These are phyloP conservation scores for Phocoena phocoena DNA, from an alignment of 2,113 vertebrate genomes.

Conservation along the genomic window DNA sequence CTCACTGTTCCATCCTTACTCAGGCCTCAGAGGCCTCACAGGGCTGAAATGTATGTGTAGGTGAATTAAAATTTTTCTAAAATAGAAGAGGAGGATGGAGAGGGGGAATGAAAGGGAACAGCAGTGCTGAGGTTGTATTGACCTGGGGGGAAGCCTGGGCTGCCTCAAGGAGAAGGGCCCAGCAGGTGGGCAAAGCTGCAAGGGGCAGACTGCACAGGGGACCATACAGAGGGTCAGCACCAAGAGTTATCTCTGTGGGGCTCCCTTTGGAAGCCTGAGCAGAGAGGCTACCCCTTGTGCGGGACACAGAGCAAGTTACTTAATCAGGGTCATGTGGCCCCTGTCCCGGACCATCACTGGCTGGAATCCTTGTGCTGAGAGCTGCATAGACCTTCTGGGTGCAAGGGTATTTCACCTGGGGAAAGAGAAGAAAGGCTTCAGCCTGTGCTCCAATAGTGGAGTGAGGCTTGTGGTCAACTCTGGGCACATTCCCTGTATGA, in stretches of 20 bases:
- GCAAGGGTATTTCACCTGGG: background rate
- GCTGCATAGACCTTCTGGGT: background rate
- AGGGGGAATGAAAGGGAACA: background rate
- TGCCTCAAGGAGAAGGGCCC: background rate
- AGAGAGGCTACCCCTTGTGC: background rate
- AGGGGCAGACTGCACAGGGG: background rate
- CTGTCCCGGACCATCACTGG: fast-evolving
- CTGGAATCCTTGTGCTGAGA: background rate
- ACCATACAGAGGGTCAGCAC: background rate
- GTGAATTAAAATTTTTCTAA: background rate
- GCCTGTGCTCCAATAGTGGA: fast-evolving
- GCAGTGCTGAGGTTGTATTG: too few relatives aligned
- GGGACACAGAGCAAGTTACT: background rate
- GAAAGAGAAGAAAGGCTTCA: background rate
- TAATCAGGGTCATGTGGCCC: background rate
- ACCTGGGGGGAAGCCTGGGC: background rate
- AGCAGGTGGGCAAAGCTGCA: background rate
- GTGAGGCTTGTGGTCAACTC: fast-evolving
- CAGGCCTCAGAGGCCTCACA: background rate
- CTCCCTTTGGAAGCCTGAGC: background rate
- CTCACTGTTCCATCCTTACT: background rate
- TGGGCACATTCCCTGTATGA: fast-evolving
- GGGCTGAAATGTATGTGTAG: background rate
- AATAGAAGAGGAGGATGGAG: background rate
- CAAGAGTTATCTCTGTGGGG: too few relatives aligned